Conservation (phyloP, 2,888 invertebrate species). For the Rotaria macrura region DNA sequence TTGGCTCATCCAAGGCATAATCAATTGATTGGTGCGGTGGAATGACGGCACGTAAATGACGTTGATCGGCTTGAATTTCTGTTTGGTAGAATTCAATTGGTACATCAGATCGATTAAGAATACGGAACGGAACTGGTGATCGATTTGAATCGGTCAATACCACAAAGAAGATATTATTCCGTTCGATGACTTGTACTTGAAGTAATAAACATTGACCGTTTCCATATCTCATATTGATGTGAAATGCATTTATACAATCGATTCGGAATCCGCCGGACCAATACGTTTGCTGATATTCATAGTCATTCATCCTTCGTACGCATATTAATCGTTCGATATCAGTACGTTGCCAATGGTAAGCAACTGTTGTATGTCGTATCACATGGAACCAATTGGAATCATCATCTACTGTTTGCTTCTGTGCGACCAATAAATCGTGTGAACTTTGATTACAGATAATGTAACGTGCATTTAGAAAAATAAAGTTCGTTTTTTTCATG, state of each 20-base stretch:
- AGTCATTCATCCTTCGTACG: constrained; percentile 60
- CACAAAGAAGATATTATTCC: constrained; percentile 78
- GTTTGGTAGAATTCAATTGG: constrained; percentile 39
- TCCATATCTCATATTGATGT: constrained; percentile 67
- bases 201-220: constrained; percentile 49
- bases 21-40: constrained; percentile 21
- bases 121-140: constrained; percentile 84
- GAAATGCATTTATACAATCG: constrained; percentile 71
- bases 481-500: constrained; percentile 77
- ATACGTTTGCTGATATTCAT: constrained; percentile 35
- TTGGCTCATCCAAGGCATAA: constrained; percentile 74
- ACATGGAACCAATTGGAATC: neutral
- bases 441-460: constrained; percentile 77
- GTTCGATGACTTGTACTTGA: constrained; percentile 75
- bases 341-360: constrained; percentile 88
- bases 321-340: constrained; percentile 79
- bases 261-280: constrained; percentile 89
- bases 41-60: constrained; percentile 36
- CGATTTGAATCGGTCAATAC: constrained; percentile 80
- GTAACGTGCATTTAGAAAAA: constrained; percentile 80
- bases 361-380: constrained; percentile 54
- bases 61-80: constrained; percentile 38
- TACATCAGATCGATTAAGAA: constrained; percentile 81
- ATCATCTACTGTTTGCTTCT: constrained; percentile 58
- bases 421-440: constrained; percentile 70